Evolutionary conservation across 2,797 vertebrate genomes (phyloP).

Genomic region (Adrianichthys oophorus): DNA sequence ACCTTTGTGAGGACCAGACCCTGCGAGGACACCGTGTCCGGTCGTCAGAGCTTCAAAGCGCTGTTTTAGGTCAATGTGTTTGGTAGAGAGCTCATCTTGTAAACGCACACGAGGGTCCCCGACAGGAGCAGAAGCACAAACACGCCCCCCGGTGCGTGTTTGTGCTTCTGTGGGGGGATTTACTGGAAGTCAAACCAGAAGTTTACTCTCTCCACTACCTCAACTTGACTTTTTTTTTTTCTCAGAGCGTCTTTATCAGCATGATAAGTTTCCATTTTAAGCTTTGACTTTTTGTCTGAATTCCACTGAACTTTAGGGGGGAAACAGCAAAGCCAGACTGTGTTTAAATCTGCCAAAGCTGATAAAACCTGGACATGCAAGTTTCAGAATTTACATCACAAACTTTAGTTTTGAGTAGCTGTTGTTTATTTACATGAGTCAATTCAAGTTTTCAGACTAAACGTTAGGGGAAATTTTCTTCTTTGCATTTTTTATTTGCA

Average conservation of each 20-base stretch:
- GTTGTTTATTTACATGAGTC: too few species aligned
- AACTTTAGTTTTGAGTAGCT: too few species aligned
- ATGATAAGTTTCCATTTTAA: slow-evolving; percentile 8
- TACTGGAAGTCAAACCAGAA: slow-evolving; percentile 39
- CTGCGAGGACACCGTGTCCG: not conserved
- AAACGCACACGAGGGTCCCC: not conserved
- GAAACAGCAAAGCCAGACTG: not conserved
- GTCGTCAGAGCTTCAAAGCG: not conserved
- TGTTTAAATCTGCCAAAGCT: too few species aligned
- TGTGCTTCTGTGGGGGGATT: slow-evolving; percentile 11
- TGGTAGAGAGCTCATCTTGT: too few species aligned
- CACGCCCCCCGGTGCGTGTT: not conserved
- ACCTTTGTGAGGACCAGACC: not conserved
- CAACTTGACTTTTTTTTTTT: slow-evolving; percentile 3
- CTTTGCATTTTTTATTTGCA: too few species aligned
- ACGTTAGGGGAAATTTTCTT: too few species aligned
- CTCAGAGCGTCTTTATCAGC: not conserved
- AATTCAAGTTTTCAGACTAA: too few species aligned
- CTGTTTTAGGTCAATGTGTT: not conserved
- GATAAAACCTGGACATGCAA: too few species aligned
- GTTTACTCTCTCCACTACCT: slow-evolving; percentile 4
- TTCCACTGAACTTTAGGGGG: not conserved
- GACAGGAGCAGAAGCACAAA: not conserved
- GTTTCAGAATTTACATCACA: too few species aligned
- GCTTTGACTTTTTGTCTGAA: not conserved